Conservation (phyloP, 2,797 vertebrate species). For the Hemitrygon akajei region DNA sequence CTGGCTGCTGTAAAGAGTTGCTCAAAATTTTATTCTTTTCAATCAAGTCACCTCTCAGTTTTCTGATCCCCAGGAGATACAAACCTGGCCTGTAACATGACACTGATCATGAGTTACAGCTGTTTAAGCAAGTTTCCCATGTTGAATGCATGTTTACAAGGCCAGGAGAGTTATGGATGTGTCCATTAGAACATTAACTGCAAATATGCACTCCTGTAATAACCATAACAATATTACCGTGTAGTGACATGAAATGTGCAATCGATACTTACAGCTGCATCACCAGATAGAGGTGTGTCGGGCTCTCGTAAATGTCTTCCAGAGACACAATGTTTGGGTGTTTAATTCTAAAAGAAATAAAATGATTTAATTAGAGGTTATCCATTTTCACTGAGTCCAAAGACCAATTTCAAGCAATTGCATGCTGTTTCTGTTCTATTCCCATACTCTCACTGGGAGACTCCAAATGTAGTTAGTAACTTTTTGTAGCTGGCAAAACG, state of each 20-base stretch:
- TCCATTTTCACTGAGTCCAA: background rate
- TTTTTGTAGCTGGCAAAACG: background rate
- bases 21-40: too few relatives aligned
- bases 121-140: background rate
- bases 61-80: too few relatives aligned
- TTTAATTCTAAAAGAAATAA: conserved; percentile 72
- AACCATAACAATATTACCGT: background rate
- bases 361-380: conserved; percentile 13
- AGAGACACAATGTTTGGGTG: conserved; percentile 92
- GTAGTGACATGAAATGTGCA: background rate
- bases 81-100: too few relatives aligned
- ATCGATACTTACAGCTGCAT: conserved; percentile 88
- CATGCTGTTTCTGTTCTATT: background rate
- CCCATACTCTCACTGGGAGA: background rate
- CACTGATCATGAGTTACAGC: background rate
- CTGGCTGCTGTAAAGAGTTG: too few relatives aligned
- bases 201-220: background rate
- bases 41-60: too few relatives aligned
- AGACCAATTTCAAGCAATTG: background rate
- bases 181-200: background rate
- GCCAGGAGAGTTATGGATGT: background rate
- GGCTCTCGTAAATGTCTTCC: conserved; percentile 93
- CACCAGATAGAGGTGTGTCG: conserved; percentile 94
- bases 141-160: background rate
- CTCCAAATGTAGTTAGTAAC: background rate